Base-by-base conservation (phyloP, 2,113 vertebrate genomes). In the Diphyllodes magnificus region DNA sequence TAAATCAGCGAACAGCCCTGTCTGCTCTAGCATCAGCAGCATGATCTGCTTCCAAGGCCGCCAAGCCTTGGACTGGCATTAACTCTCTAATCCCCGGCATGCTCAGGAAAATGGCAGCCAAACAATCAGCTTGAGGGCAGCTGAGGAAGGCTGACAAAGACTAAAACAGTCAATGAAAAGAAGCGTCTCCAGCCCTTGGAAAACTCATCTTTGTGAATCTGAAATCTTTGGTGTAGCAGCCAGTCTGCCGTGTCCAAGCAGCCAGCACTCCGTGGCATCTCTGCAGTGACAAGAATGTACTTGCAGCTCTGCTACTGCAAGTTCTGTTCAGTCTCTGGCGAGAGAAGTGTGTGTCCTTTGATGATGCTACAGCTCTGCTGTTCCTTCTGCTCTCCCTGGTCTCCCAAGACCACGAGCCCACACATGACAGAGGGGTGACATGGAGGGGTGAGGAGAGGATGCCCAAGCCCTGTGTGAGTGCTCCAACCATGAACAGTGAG, bases 381-480 rank as follows among this genome's bases (percentile, higher is more conserved):
- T n/a, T 31, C 68, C 40, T 21, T 30, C 59, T 72, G 47, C 56
- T 68, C 15, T 33, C 27, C 12, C 45, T 40, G 59, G 18, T 57
- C 16, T 42, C 60, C 11, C 0, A 0, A 35, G 42, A 60, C 31
- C 0, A 2, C 0, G 1, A 78, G n/a, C 44, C n/a, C 17, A 42
- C 12, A 35, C 18, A 19, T 3, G 8, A 31, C 59, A 49, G 66
- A 90, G 31, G 13, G 7, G 13, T 12, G 21, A 21, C 3, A 59
- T 0, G 2, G 35, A 53, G n/a, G 16, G 16, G 31, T 25, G 33
- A 90, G 47, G 66, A 81, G 23, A 66, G 44, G 28, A 79, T 24
- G 35, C 33, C 44, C 39, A 54, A 10, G 22, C 0, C 1, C 33
- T 0, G 0, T 9, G 44, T 24, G n/a, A 79, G 63, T 4, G 3